Percentiles rank a stretch among this genome's conserved stretches.
Evolutionary conservation across 37 sponge, comb jelly and placozoan genomes (phyloP).

Genomic region (Diacarnus erythraeanus): DNA sequence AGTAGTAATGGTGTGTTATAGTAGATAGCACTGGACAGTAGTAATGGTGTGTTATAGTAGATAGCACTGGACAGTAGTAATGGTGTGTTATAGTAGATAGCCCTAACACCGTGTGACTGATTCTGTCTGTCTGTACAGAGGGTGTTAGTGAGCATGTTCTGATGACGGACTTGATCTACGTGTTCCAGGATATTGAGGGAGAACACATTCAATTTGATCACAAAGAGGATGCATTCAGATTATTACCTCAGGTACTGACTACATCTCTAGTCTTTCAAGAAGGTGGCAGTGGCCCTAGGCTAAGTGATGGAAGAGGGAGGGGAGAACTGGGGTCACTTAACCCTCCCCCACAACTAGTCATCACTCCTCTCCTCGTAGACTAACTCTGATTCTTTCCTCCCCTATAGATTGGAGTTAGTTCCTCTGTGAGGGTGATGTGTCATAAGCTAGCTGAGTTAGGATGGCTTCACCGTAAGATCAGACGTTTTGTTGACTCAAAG

Average conservation of each 20-base stretch:
- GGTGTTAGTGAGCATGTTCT: slow-evolving; percentile 62
- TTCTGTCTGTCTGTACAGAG: neutral
- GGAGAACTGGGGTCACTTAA: too few species aligned
- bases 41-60: too few species aligned
- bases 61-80: too few species aligned
- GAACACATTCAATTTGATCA: slow-evolving; percentile 67
- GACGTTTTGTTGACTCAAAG: slow-evolving; percentile 53
- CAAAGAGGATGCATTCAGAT: slow-evolving; percentile 56
- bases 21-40: too few species aligned
- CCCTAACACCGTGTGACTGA: too few species aligned
- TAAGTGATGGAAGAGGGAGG: too few species aligned
- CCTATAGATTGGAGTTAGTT: slow-evolving; percentile 55
- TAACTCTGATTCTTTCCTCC: neutral
- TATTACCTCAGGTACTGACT: slow-evolving; percentile 43
- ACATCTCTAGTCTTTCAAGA: too few species aligned
- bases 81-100: too few species aligned
- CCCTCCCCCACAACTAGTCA: too few species aligned
- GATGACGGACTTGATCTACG: slow-evolving; percentile 88
- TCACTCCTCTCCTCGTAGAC: too few species aligned
- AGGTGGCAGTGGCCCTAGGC: neutral
- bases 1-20: too few species aligned
- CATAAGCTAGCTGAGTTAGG: slow-evolving; percentile 95
- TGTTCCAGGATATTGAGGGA: slow-evolving; percentile 92
- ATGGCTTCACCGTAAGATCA: slow-evolving; percentile 84
- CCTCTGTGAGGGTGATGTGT: slow-evolving; percentile 61